These are phyloP conservation scores for Tragopan temminckii DNA, from an alignment of 2,797 vertebrate species.

Conservation along the genomic window DNA sequence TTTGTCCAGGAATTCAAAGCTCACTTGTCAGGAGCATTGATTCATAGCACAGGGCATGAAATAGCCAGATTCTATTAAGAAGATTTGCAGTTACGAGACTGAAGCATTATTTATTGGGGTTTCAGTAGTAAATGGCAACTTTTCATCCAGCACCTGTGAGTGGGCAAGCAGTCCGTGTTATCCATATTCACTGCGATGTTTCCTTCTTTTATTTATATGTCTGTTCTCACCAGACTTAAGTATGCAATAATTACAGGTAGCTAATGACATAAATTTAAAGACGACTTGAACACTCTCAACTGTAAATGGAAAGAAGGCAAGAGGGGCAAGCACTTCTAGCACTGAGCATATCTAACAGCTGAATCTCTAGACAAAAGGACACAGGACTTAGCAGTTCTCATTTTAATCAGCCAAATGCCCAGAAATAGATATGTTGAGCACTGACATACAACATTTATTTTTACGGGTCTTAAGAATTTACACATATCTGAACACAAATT, in stretches of 20 bases:
- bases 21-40: background rate
- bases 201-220: background rate
- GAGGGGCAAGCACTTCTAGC: background rate
- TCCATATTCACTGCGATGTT: background rate
- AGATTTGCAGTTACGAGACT: constrained; percentile 37
- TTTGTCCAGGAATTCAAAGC: constrained; percentile 51
- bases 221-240: background rate
- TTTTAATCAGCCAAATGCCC: background rate
- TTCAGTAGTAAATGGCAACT: constrained; percentile 12
- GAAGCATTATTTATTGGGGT: constrained; percentile 25
- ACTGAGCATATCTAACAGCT: background rate
- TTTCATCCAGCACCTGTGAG: constrained; percentile 3
- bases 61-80: constrained; percentile 44
- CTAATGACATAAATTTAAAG: background rate
- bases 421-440: background rate
- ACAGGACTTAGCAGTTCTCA: background rate
- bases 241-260: background rate
- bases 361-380: background rate
- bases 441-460: background rate
- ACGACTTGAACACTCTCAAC: background rate
- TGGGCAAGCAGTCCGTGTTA: background rate
- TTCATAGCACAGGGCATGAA: constrained; percentile 40
- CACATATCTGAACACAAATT: background rate
- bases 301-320: background rate
- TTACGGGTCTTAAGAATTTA: background rate